Base-by-base conservation (phyloP, 2,797 vertebrate genomes). In the Notoglanidium macrostoma region DNA sequence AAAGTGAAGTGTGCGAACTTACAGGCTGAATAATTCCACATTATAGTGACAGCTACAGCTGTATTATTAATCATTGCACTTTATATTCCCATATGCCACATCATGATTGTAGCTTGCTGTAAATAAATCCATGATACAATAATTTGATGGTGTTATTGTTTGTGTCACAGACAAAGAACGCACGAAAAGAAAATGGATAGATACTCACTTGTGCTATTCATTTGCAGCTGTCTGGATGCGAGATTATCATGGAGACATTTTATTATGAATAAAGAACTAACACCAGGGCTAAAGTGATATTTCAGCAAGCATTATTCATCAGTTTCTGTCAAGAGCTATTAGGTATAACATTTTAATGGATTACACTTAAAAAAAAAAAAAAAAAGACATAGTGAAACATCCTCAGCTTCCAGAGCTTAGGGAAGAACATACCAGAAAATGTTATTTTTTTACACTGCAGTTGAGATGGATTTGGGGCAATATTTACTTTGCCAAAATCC, bases 281-380 rank as follows among this genome's bases (percentile, higher is more conserved):
- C 40, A 63, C 14, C 8, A 46, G 46, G 14, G 14, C 35, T 55
- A 76, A 51, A 65, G 7, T 9, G 14, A 63, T 17, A 81, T 49
- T 46, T 65, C 29, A 5, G 12, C 63, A 46, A n/a, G 78, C 23
- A 80, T 63, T 19, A 61, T 80, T 44, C 23, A 46, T 44, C 40
- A 46, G 78, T 61, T 80, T 79, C 54, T 80, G 35, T 81, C 79
- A 81, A 0, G 4, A 44, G 35, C 35, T n/a, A 63, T n/a, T 63
- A 10, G 10, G 23, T 81, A 46, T 5, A 63, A 44, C 14, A 1
- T 82, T 82, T 49, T 57, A 78, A 10, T 29, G 21, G 26, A 49
- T 15, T 21, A 67, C 40, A 51, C 40, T 61, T 35, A 49, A 49
- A 49, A 49, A 49, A 29, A 72, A 44, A 74, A 26, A 72, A 44